phyloP scores from a whole-genome alignment of 2,113 vertebrate species.

The Athene cunicularia region DNA sequence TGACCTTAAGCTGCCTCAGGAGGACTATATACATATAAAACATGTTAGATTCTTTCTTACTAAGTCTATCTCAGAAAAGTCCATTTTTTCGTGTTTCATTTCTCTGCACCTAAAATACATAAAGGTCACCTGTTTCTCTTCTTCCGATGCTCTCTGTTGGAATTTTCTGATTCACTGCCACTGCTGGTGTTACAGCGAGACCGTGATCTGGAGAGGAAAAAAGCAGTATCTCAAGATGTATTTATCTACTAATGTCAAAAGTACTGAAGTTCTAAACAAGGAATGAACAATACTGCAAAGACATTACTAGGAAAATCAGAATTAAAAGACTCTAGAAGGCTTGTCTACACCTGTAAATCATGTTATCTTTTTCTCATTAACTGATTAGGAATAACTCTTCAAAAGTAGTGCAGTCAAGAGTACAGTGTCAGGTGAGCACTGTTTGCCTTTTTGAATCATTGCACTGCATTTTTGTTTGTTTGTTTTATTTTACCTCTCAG shows the following conservation, averaged over 20 bases:
- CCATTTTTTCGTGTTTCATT: background rate
- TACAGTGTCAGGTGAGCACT: background rate
- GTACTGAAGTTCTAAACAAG: background rate
- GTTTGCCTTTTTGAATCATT: background rate
- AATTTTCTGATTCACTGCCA: slow-evolving; percentile 89
- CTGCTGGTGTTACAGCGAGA: slow-evolving; percentile 92
- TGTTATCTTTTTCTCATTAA: background rate
- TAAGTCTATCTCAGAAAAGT: background rate
- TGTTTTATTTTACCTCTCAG: background rate
- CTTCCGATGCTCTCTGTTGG: slow-evolving; percentile 85
- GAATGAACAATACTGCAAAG: background rate
- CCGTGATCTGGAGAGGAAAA: slow-evolving; percentile 76
- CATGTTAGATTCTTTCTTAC: background rate
- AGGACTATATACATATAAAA: background rate
- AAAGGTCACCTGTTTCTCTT: slow-evolving; percentile 83
- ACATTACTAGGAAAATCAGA: background rate
- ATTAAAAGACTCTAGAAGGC: background rate
- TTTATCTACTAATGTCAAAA: background rate
- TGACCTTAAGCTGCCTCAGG: background rate
- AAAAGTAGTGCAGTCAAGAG: background rate
- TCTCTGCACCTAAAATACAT: background rate
- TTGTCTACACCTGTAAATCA: background rate
- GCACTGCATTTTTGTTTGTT: background rate
- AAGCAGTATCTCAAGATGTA: background rate
- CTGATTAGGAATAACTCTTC: background rate